Percentiles rank a stretch among this genome's conserved stretches.
These are phyloP conservation scores for Riparia riparia DNA, from an alignment of 2,113 vertebrate species.

Conservation along the genomic window DNA sequence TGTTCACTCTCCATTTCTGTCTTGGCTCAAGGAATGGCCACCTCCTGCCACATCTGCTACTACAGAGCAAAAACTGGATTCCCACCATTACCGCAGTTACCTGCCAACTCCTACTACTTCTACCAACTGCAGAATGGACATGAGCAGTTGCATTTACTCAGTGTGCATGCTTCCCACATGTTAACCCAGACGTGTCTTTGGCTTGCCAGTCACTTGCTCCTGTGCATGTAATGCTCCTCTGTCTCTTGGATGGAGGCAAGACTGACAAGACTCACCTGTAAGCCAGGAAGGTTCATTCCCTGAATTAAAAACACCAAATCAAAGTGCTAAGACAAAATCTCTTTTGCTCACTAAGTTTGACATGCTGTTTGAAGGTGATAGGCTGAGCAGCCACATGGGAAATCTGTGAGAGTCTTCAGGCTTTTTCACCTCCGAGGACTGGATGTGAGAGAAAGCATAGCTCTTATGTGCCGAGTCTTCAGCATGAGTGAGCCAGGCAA, in stretches of 20 bases:
- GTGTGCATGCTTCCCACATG: not conserved
- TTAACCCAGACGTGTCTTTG: not conserved
- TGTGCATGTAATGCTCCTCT: not conserved
- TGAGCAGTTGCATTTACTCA: constrained; percentile 28
- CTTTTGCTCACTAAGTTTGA: not conserved
- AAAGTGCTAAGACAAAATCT: not conserved
- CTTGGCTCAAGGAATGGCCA: constrained; percentile 53
- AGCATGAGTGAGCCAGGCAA: not conserved
- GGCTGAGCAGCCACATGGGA: not conserved
- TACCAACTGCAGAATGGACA: not conserved
- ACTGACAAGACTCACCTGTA: not conserved
- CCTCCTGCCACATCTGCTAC: constrained; percentile 33
- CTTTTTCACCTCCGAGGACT: constrained; percentile 1
- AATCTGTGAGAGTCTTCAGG: not conserved
- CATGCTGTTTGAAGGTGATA: not conserved
- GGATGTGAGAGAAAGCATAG: not conserved
- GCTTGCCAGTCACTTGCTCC: not conserved
- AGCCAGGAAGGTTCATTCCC: not conserved
- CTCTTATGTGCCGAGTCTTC: constrained; percentile 12
- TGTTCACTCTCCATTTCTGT: constrained; percentile 59
- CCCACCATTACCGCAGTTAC: not conserved
- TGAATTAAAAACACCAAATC: not conserved
- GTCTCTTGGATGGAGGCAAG: not conserved
- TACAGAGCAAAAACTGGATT: constrained; percentile 23
- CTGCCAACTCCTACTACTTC: constrained; percentile 5